These are phyloP conservation scores for Pelecanus crispus DNA, from an alignment of 2,113 vertebrate genomes.

Conservation along the genomic window DNA sequence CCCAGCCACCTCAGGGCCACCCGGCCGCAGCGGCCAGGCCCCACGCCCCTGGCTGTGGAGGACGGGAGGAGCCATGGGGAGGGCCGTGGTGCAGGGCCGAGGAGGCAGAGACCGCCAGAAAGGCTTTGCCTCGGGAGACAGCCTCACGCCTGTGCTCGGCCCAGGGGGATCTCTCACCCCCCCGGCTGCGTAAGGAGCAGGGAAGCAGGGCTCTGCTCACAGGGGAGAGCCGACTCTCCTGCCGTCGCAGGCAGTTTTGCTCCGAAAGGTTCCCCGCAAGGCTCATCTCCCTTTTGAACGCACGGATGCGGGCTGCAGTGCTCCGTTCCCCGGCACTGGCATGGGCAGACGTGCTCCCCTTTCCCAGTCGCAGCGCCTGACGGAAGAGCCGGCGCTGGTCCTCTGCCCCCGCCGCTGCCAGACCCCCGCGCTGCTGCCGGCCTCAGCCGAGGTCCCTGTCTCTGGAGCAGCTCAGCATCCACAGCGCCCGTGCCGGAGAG, in stretches of 20 bases:
- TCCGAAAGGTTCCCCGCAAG: fast-evolving
- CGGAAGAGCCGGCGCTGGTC: fast-evolving
- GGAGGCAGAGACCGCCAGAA: not conserved
- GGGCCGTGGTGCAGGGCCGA: fast-evolving
- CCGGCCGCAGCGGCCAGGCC: not conserved
- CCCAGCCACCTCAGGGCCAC: fast-evolving
- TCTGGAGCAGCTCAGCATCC: not conserved
- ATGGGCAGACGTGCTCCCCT: not conserved
- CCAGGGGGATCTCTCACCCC: not conserved
- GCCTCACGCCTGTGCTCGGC: not conserved
- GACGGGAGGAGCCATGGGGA: too few species aligned
- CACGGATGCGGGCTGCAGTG: fast-evolving
- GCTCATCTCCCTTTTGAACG: not conserved
- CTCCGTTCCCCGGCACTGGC: fast-evolving
- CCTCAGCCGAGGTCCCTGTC: fast-evolving
- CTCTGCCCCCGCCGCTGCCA: fast-evolving
- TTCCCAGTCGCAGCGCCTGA: not conserved
- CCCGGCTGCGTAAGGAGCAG: fast-evolving
- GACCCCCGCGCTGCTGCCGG: not conserved
- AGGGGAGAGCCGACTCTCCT: too few species aligned
- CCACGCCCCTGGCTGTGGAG: fast-evolving
- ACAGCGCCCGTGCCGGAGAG: fast-evolving
- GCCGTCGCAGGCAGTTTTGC: not conserved
- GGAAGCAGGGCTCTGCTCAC: not conserved
- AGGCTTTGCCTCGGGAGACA: fast-evolving